phyloP scores from a whole-genome alignment of 1,140 invertebrate species.

The Ptiloglossa arizonensis region DNA sequence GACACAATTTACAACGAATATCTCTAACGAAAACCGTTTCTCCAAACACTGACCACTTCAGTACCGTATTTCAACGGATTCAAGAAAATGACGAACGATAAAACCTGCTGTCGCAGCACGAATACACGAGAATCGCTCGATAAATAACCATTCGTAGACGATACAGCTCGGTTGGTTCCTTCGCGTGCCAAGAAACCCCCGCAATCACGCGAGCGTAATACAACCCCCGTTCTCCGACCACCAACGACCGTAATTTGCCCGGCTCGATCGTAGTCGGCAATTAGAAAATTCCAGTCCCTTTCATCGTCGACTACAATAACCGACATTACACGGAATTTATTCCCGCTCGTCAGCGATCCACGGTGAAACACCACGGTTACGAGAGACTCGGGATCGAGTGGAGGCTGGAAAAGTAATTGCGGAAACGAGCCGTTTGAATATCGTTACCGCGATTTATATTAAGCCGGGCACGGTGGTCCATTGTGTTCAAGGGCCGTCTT shows the following conservation, averaged over 20 bases:
- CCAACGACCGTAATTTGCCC: background rate
- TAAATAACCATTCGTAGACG: no score
- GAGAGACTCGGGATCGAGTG: constrained; percentile 51
- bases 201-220: background rate
- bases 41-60: no score
- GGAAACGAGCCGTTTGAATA: constrained; percentile 45
- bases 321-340: constrained; percentile 45
- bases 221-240: no score
- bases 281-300: constrained; percentile 22
- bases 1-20: no score
- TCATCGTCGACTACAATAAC: constrained; percentile 31
- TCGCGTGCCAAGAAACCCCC: no score
- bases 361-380: no score
- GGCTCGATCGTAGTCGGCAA: background rate
- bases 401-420: constrained; percentile 42
- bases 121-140: no score
- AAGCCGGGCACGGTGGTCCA: constrained; percentile 46
- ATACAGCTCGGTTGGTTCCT: no score
- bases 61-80: no score
- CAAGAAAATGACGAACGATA: no score
- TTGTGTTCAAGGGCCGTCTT: constrained; percentile 40
- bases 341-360: constrained; percentile 19
- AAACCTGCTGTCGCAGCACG: no score
- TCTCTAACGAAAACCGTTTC: no score
- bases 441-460: constrained; percentile 60